These are phyloP conservation scores for Agrypnia vestita DNA, from an alignment of 1,140 invertebrate species.

Conservation along the genomic window DNA sequence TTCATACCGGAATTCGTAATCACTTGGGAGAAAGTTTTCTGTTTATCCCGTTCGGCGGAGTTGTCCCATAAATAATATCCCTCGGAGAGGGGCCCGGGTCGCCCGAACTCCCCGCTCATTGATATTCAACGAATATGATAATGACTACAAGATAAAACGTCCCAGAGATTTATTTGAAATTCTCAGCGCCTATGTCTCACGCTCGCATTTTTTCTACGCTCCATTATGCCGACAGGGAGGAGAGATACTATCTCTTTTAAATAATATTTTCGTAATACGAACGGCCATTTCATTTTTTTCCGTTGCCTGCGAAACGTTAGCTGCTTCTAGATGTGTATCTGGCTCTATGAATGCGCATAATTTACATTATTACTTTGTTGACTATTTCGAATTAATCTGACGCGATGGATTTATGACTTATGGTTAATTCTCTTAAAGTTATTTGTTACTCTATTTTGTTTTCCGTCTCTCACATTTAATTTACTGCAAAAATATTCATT, in stretches of 20 bases:
- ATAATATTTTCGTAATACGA: slow-evolving; percentile 61
- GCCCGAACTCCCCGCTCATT: slow-evolving; percentile 54
- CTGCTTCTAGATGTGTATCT: slow-evolving; percentile 52
- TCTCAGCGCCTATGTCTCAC: slow-evolving; percentile 59
- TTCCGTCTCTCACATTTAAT: slow-evolving; percentile 44
- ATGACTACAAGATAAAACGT: slow-evolving; percentile 61
- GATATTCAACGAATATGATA: slow-evolving; percentile 62
- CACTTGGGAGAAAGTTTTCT: slow-evolving; percentile 57
- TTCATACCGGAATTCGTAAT: slow-evolving; percentile 54
- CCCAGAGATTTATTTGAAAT: slow-evolving; percentile 61
- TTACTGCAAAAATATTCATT: slow-evolving; percentile 52
- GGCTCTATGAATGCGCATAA: slow-evolving; percentile 56
- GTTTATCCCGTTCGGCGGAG: slow-evolving; percentile 61
- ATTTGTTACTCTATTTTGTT: slow-evolving; percentile 59
- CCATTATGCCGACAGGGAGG: slow-evolving; percentile 57
- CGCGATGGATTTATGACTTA: slow-evolving; percentile 54
- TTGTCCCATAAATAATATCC: slow-evolving; percentile 59
- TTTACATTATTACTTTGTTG: slow-evolving; percentile 60
- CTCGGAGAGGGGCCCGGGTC: slow-evolving; percentile 16
- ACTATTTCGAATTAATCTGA: slow-evolving; percentile 60
- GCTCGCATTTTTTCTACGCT: slow-evolving; percentile 57
- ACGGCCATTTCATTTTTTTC: slow-evolving; percentile 54
- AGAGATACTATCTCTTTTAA: slow-evolving; percentile 61
- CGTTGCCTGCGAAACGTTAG: slow-evolving; percentile 30
- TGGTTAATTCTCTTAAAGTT: slow-evolving; percentile 46